Percentiles rank a stretch among this genome's conserved stretches.
Evolutionary conservation across 2,888 invertebrate species (phyloP).

Genomic region (Leptarthrus brevirostris): DNA sequence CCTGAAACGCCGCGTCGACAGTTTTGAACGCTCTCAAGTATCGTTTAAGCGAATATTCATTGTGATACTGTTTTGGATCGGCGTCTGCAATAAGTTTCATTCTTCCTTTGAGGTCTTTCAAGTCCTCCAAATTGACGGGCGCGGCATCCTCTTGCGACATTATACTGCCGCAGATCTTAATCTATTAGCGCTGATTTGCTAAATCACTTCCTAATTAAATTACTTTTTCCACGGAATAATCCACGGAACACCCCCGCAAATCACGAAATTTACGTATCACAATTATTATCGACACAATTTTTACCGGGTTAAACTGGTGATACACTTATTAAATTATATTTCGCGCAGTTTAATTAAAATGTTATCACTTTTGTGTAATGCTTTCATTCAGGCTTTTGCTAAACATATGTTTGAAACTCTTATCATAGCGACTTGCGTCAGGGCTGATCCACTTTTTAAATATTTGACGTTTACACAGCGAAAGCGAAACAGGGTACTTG

Average conservation of each 20-base stretch:
- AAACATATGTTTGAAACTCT: slow-evolving; percentile 37
- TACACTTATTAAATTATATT: not conserved
- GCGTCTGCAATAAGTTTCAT: slow-evolving; percentile 80
- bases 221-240: not conserved
- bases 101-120: slow-evolving; percentile 75
- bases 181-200: not conserved
- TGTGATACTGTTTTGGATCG: slow-evolving; percentile 79
- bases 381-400: slow-evolving; percentile 21
- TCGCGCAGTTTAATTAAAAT: not conserved
- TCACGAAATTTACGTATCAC: no score
- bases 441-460: not conserved
- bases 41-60: slow-evolving; percentile 77
- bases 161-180: slow-evolving; percentile 54
- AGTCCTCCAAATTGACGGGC: slow-evolving; percentile 73
- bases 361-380: not conserved
- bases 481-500: not conserved
- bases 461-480: slow-evolving; percentile 7
- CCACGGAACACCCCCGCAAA: slow-evolving; percentile 10
- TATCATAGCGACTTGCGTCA: slow-evolving; percentile 15
- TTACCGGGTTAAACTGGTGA: not conserved
- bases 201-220: slow-evolving; percentile 23
- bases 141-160: slow-evolving; percentile 64
- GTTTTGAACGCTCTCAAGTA: slow-evolving; percentile 81
- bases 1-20: slow-evolving; percentile 80
- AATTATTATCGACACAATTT: no score